phyloP scores from a whole-genome alignment of 30 jellyfish, hydroid and myxozoan species.

The Turritopsis rubra region DNA sequence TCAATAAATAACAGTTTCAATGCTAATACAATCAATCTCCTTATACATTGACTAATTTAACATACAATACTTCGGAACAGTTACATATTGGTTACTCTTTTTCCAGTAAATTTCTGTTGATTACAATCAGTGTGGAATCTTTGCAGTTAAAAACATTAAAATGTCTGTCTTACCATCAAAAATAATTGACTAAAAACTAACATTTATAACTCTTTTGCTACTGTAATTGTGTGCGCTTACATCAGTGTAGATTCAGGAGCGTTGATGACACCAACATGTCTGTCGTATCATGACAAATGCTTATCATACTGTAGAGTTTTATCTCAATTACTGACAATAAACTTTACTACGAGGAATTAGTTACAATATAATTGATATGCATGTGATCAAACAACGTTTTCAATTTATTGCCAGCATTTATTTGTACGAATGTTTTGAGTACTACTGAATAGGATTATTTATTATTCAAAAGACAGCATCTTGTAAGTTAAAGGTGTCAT shows the following conservation, averaged over 20 bases:
- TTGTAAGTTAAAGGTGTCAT: background rate
- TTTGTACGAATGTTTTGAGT: background rate
- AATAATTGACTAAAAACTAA: background rate
- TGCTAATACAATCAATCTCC: background rate
- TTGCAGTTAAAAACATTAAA: background rate
- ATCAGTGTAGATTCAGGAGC: background rate
- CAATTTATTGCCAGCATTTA: background rate
- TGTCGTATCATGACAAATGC: background rate
- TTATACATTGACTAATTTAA: background rate
- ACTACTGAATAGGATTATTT: background rate
- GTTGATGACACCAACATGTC: background rate
- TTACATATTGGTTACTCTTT: background rate
- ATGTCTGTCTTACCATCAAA: background rate
- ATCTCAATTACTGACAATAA: background rate
- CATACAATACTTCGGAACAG: background rate
- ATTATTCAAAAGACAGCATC: background rate
- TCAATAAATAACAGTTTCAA: background rate
- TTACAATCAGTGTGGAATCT: background rate
- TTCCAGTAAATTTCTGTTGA: background rate
- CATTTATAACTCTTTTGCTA: background rate
- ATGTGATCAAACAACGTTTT: background rate
- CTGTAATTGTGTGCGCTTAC: background rate
- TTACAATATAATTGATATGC: background rate
- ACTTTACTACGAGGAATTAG: background rate
- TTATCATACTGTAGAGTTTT: background rate